Percentiles rank a stretch among this genome's conserved stretches.
phyloP scores from a whole-genome alignment of 2,888 invertebrate genomes.

The Hedychridium roseum region DNA sequence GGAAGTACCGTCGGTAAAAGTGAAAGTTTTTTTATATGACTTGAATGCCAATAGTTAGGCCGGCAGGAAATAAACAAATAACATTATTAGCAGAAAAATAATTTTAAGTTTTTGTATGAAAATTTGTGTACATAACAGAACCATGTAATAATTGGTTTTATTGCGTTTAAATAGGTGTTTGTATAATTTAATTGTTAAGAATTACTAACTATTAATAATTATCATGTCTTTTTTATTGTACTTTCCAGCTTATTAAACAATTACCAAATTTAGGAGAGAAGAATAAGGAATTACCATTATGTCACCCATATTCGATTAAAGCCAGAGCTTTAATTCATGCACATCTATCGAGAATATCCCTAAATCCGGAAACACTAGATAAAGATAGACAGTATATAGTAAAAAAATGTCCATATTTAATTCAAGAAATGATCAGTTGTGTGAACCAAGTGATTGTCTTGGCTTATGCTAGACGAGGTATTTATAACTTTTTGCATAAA shows the following conservation, averaged over 20 bases:
- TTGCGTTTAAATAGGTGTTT: not conserved
- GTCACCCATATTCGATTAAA: conserved; percentile 90
- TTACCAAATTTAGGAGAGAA: conserved; percentile 93
- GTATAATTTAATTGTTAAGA: not conserved
- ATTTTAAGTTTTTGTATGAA: too few relatives aligned
- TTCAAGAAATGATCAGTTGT: conserved; percentile 97
- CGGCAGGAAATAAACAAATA: too few relatives aligned
- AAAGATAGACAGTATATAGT: conserved; percentile 85
- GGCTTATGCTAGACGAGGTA: conserved; percentile 88
- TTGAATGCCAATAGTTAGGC: too few relatives aligned
- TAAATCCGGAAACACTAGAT: conserved; percentile 82
- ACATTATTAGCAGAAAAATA: too few relatives aligned
- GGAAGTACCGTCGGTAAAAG: conserved; percentile 88
- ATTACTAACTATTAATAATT: conserved; percentile 3
- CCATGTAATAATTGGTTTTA: conserved; percentile 23
- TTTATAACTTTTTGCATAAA: conserved; percentile 55
- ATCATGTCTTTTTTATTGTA: conserved; percentile 1
- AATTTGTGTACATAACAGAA: too few relatives aligned
- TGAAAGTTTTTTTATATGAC: too few relatives aligned
- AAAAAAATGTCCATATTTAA: conserved; percentile 91
- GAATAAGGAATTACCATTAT: conserved; percentile 94
- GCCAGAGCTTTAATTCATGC: conserved; percentile 95
- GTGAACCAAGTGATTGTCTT: conserved; percentile 92
- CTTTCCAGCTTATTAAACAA: conserved; percentile 83
- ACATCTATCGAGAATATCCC: conserved; percentile 84